Evolutionary conservation across 2,797 vertebrate species (phyloP).

Genomic region (Cryptoprocta ferox): DNA sequence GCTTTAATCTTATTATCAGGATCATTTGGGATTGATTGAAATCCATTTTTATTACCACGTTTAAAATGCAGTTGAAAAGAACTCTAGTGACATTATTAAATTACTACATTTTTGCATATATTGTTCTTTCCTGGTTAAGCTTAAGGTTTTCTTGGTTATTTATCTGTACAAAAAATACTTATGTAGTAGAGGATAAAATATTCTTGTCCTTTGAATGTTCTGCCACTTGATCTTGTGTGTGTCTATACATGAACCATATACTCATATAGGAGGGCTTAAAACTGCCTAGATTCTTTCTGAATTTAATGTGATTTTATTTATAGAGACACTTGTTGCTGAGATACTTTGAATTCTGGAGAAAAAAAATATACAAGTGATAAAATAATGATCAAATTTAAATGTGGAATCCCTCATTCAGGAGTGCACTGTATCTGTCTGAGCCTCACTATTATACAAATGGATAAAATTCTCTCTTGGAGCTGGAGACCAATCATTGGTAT

Average conservation of each 20-base stretch:
- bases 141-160: not conserved
- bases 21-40: not conserved
- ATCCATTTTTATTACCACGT: not conserved
- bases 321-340: not conserved
- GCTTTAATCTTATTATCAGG: not conserved
- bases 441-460: constrained; percentile 74
- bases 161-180: not conserved
- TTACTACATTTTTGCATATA: not conserved
- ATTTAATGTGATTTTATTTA: constrained; percentile 1
- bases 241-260: not conserved
- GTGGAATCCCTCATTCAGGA: constrained; percentile 57
- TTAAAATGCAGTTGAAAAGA: not conserved
- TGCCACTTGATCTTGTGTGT: not conserved
- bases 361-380: not conserved
- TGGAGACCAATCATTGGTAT: constrained; percentile 80
- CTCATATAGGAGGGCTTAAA: not conserved
- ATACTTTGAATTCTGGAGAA: constrained; percentile 13
- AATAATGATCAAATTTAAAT: constrained; percentile 64
- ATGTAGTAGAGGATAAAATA: not conserved
- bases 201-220: not conserved
- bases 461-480: constrained; percentile 79
- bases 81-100: not conserved
- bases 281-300: not conserved
- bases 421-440: constrained; percentile 70
- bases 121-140: not conserved